These are phyloP conservation scores for Rhagologus leucostigma DNA, from an alignment of 2,113 vertebrate genomes.

Conservation along the genomic window DNA sequence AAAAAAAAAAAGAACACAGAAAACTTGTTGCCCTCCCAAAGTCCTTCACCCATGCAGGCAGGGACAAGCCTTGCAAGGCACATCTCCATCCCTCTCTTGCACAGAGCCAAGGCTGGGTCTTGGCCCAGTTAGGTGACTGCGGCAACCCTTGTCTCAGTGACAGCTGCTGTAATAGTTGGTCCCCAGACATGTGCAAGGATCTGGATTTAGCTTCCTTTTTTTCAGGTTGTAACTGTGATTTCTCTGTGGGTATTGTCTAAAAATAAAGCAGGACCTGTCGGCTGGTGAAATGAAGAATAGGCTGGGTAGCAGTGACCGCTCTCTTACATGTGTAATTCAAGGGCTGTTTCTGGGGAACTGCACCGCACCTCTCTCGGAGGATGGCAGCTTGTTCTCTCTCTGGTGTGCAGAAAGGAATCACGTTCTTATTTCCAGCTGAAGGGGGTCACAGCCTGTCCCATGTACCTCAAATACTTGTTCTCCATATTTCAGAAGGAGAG, in stretches of 20 bases:
- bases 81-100: background rate
- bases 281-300: background rate
- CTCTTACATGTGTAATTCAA: fast-evolving
- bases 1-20: too few species aligned
- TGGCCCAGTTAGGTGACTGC: background rate
- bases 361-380: fast-evolving
- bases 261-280: background rate
- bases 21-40: background rate
- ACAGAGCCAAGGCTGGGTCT: fast-evolving
- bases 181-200: background rate
- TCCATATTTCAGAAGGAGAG: background rate
- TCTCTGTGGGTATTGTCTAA: background rate
- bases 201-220: background rate
- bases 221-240: background rate
- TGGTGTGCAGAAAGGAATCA: background rate
- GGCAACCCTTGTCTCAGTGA: background rate
- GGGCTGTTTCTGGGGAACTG: background rate
- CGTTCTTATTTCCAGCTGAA: background rate
- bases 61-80: background rate
- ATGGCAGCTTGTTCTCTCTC: background rate
- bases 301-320: background rate
- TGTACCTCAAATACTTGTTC: background rate
- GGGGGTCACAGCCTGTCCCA: background rate
- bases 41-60: background rate
- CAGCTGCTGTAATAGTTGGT: background rate